These are phyloP conservation scores for Tricholaema leucomelas DNA, from an alignment of 2,113 vertebrate genomes.

Conservation along the genomic window DNA sequence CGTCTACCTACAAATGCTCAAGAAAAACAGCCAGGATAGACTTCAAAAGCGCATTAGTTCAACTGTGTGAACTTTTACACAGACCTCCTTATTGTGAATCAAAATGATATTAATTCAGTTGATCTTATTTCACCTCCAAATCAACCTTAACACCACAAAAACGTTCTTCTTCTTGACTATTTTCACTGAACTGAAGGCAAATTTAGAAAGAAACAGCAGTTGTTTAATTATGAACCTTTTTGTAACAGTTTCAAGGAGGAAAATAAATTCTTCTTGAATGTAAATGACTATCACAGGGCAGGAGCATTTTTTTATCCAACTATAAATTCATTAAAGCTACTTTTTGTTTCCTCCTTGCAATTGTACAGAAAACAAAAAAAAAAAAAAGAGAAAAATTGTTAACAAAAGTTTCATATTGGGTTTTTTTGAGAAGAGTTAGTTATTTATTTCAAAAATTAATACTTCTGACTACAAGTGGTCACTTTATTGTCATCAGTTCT, in stretches of 20 bases:
- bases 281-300: neutral
- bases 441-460: neutral
- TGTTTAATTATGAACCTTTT: neutral
- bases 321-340: neutral
- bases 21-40: neutral
- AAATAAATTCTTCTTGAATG: neutral
- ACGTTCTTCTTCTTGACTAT: neutral
- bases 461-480: neutral
- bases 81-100: neutral
- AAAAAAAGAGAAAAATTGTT: neutral
- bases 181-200: neutral
- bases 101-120: neutral
- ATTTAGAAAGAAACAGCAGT: neutral
- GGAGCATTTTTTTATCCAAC: neutral
- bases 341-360: neutral
- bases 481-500: neutral
- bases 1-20: neutral
- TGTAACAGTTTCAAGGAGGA: neutral
- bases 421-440: neutral
- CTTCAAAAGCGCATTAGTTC: neutral
- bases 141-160: neutral
- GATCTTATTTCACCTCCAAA: neutral
- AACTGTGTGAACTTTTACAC: neutral
- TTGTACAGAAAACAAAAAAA: neutral
- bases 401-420: neutral